Base-by-base conservation (phyloP, 2,888 invertebrate genomes). In the Petrolisthes manimaculis region DNA sequence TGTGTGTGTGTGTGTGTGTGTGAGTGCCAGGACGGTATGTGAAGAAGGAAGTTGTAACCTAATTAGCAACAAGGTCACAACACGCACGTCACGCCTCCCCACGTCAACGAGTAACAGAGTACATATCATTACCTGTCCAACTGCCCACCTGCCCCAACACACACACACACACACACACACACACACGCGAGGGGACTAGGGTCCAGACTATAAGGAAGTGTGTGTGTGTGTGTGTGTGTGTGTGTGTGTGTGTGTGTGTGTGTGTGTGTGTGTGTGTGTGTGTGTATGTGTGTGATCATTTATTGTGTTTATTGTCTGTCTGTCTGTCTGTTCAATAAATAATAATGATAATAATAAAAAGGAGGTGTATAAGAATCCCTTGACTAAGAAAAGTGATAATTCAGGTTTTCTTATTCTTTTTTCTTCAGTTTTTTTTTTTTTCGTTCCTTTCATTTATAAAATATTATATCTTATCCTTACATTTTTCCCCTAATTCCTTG, bases 111-210 rank as follows among this genome's bases (percentile, higher is more conserved):
- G 61, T 3, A 61, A 61, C 61, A 9, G 77, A 6, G 77, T 74
- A 24, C 24, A 21, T n/a, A 74, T 1, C 74, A 37, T 54, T 54
- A 54, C 54, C 5, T 79, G 9, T 54, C 12, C 53, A n/a, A 5
- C 54, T 14, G 6, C 78, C 78, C 54, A 3, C 54, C 54, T 24
- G 8, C 56, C 81, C 21, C 81, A 12, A 78, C 78, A 78, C 78
- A 12, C 83, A 80, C 80, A 54, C 14, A 56, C 80, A 51, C 8
- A 56, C 56, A 80, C 80, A 5, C 14, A 80, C 80, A 14, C 56
- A 9, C 5, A 78, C 78, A 78, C 21, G n/a, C 74, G 74, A n/a
- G 18, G n/a, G n/a, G 74, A 12, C 74, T 74, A 3, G 21, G 24
- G 74, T 18, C 12, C 2, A 9, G 24, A 74, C 74, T 24, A 0